Percentiles rank a stretch among this genome's conserved stretches.
Evolutionary conservation across 2,113 vertebrate genomes (phyloP).

Genomic region (Mormyrus iriodes): DNA sequence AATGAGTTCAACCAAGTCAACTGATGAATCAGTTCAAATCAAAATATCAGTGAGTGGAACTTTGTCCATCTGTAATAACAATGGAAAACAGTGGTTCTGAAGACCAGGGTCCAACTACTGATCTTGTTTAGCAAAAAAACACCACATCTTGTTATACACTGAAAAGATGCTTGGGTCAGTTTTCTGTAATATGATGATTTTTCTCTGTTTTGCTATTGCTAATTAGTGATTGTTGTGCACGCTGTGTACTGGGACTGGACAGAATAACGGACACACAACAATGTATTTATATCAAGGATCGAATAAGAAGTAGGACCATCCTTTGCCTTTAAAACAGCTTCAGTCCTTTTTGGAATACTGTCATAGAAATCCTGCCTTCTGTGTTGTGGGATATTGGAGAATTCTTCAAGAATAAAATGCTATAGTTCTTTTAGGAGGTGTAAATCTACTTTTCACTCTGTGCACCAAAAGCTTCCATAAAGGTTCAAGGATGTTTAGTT

Average conservation of each 20-base stretch:
- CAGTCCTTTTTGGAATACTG: neutral
- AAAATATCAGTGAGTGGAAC: neutral
- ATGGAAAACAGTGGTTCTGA: neutral
- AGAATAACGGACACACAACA: neutral
- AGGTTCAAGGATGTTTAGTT: neutral
- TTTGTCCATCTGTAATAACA: neutral
- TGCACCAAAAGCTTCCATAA: neutral
- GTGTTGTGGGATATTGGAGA: no score
- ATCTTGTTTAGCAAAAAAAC: neutral
- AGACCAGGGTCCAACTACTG: neutral
- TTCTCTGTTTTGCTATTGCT: constrained; percentile 7
- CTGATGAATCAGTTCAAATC: constrained; percentile 7
- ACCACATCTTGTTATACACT: neutral
- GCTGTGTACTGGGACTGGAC: neutral
- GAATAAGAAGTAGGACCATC: neutral
- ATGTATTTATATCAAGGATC: neutral
- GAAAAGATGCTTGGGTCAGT: neutral
- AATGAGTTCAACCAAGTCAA: neutral
- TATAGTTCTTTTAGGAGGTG: neutral
- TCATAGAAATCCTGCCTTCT: neutral
- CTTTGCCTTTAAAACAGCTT: neutral
- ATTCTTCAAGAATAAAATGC: neutral
- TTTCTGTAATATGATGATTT: neutral
- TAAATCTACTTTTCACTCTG: neutral
- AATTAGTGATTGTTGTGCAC: constrained; percentile 26